Conservation (phyloP, 2,797 vertebrate genomes). For the Ibycter americanus region DNA sequence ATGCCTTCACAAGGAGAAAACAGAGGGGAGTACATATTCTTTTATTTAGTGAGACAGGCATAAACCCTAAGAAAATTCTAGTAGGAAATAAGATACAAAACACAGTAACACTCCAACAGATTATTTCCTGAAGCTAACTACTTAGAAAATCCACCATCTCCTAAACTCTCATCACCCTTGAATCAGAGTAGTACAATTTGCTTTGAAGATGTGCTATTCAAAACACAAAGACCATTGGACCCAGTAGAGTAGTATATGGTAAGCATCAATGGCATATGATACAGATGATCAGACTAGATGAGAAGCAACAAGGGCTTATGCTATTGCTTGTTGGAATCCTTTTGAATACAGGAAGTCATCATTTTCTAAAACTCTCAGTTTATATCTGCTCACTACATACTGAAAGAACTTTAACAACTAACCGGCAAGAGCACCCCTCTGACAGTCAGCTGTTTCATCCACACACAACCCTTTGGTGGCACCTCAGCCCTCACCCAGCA, state of each 20-base stretch:
- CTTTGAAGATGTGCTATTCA: neutral
- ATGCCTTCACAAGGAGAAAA: neutral
- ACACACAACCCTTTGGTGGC: neutral
- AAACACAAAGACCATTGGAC: neutral
- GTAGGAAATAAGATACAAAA: neutral
- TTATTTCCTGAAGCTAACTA: constrained; percentile 12
- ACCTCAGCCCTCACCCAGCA: neutral
- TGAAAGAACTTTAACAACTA: neutral
- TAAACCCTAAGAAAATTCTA: constrained; percentile 8
- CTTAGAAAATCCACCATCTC: neutral
- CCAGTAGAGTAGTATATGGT: neutral
- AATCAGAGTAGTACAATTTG: neutral
- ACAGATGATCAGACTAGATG: neutral
- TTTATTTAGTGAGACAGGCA: neutral
- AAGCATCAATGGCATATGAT: neutral
- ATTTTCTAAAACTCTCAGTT: neutral
- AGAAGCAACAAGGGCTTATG: neutral
- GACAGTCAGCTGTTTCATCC: neutral
- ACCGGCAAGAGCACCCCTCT: neutral
- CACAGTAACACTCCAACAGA: neutral
- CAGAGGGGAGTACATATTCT: neutral
- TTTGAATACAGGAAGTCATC: neutral
- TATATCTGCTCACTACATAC: neutral
- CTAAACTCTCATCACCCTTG: neutral
- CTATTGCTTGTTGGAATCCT: neutral